A percentile compares a stretch with the other conserved stretches of the same genome.
Evolutionary conservation across 2,113 vertebrate species (phyloP).

Genomic region (Myotis brandtii): DNA sequence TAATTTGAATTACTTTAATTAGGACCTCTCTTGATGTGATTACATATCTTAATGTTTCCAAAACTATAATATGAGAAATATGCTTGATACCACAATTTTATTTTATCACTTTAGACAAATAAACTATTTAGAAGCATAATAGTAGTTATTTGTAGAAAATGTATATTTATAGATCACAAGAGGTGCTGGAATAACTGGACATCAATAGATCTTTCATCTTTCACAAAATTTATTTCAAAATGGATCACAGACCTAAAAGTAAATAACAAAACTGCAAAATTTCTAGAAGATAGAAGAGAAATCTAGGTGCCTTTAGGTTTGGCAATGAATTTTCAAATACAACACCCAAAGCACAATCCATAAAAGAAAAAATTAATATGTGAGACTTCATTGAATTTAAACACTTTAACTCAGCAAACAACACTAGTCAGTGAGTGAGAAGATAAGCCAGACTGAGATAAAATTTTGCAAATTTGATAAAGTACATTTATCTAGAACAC

Average conservation of each 20-base stretch:
- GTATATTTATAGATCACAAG: background rate
- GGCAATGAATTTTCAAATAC: background rate
- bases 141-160: background rate
- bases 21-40: constrained; percentile 69
- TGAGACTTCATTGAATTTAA: background rate
- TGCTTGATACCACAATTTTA: constrained; percentile 42
- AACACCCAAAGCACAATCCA: background rate
- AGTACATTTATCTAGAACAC: background rate
- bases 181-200: background rate
- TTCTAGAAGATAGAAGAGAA: background rate
- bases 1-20: constrained; percentile 62
- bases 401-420: background rate
- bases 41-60: constrained; percentile 59
- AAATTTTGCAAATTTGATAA: background rate
- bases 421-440: background rate
- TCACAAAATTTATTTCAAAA: background rate
- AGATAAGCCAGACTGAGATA: background rate
- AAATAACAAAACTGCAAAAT: background rate
- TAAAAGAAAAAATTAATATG: background rate
- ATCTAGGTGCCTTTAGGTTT: background rate
- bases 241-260: background rate
- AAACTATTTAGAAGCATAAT: background rate
- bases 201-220: background rate
- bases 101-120: constrained; percentile 62
- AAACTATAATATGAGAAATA: constrained; percentile 58